Evolutionary conservation across 2,888 invertebrate species (phyloP).

Genomic region (Meloe dianella): DNA sequence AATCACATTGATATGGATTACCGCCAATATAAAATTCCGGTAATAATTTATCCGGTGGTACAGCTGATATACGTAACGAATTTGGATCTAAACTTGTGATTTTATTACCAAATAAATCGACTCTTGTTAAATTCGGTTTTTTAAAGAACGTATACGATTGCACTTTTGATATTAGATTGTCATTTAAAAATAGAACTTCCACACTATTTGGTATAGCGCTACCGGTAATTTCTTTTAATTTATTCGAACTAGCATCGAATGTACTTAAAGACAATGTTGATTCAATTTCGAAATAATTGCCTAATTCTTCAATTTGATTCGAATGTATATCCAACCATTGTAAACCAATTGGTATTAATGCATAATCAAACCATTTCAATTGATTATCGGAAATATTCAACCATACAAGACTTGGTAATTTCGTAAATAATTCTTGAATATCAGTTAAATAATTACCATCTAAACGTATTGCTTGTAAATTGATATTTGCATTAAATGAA

Average conservation of each 20-base stretch:
- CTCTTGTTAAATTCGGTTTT: slow-evolving; percentile 82
- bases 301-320: slow-evolving; percentile 81
- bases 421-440: slow-evolving; percentile 79
- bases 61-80: slow-evolving; percentile 76
- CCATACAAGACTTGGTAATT: slow-evolving; percentile 82
- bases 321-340: slow-evolving; percentile 86
- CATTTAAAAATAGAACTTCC: slow-evolving; percentile 77
- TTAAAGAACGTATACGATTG: slow-evolving; percentile 88
- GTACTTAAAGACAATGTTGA: slow-evolving; percentile 78
- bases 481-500: slow-evolving; percentile 77
- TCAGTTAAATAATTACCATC: slow-evolving; percentile 83
- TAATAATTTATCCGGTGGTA: slow-evolving; percentile 72
- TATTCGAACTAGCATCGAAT: slow-evolving; percentile 83
- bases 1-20: slow-evolving; percentile 88
- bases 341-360: slow-evolving; percentile 81
- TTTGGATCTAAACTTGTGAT: slow-evolving; percentile 78
- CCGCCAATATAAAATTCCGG: slow-evolving; percentile 85
- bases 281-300: slow-evolving; percentile 85
- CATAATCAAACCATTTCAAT: slow-evolving; percentile 84
- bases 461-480: slow-evolving; percentile 79
- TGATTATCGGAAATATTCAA: slow-evolving; percentile 86
- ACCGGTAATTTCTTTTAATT: slow-evolving; percentile 79
- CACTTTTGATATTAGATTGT: slow-evolving; percentile 81
- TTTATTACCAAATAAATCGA: slow-evolving; percentile 81
- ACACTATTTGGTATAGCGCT: slow-evolving; percentile 84